A percentile compares a stretch with the other conserved stretches of the same genome.
Evolutionary conservation across 2,113 vertebrate species (phyloP).

Genomic region (Raja brachyura): DNA sequence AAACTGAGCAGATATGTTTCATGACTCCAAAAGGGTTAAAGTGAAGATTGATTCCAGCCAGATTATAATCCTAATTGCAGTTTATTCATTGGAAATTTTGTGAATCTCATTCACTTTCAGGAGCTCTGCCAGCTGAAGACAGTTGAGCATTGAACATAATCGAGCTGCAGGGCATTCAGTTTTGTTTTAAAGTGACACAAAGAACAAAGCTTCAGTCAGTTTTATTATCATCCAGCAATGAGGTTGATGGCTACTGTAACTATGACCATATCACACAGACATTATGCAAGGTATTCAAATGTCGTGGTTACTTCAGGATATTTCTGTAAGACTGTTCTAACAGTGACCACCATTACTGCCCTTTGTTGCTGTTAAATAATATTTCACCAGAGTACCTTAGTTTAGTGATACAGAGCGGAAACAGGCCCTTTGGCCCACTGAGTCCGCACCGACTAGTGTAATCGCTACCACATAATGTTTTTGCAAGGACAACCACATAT

Average conservation of each 20-base stretch:
- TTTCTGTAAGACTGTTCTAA: neutral
- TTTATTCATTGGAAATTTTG: slow-evolving; percentile 25
- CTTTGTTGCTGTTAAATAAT: neutral
- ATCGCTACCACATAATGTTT: too few species aligned
- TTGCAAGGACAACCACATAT: too few species aligned
- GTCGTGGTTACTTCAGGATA: neutral
- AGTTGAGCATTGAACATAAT: slow-evolving; percentile 13
- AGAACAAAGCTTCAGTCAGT: neutral
- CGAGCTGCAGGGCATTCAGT: slow-evolving; percentile 8
- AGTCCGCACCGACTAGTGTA: too few species aligned
- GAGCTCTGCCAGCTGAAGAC: neutral
- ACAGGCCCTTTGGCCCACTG: too few species aligned
- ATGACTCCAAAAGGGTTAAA: slow-evolving; percentile 20
- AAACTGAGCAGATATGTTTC: neutral
- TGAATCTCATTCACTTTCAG: slow-evolving; percentile 32
- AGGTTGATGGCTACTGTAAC: neutral
- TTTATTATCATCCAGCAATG: neutral
- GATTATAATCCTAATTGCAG: slow-evolving; percentile 23
- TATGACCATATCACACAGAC: neutral
- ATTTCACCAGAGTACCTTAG: neutral
- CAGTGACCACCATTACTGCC: too few species aligned
- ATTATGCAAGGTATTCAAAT: neutral
- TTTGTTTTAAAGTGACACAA: neutral
- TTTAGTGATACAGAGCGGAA: too few species aligned
- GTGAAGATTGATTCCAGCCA: neutral